A percentile compares a stretch with the other conserved stretches of the same genome.
These are phyloP conservation scores for Ameiurus melas DNA, from an alignment of 2,113 vertebrate genomes.

Conservation along the genomic window DNA sequence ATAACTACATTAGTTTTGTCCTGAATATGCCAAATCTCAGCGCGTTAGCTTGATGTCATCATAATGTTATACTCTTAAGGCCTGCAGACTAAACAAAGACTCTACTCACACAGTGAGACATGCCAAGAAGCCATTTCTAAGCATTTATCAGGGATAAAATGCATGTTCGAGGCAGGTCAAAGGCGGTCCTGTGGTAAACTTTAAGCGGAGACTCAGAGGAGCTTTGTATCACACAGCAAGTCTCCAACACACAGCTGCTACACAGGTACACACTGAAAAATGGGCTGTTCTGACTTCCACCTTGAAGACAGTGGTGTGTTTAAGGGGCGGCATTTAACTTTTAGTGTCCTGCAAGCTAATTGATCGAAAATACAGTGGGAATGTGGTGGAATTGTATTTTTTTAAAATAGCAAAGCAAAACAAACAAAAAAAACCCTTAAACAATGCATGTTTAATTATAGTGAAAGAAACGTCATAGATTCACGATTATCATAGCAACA, in stretches of 20 bases:
- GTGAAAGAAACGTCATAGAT: background rate
- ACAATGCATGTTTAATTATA: background rate
- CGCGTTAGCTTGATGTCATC: background rate
- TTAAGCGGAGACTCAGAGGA: background rate
- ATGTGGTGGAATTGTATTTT: background rate
- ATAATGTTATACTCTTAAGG: background rate
- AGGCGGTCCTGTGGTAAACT: background rate
- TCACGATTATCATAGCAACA: background rate
- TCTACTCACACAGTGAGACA: constrained; percentile 14
- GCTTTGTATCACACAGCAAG: background rate
- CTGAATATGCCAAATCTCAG: background rate
- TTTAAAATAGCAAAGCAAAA: no score
- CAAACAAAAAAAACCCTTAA: background rate
- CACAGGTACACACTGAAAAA: constrained; percentile 49
- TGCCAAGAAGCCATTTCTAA: constrained; percentile 8
- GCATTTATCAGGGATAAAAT: background rate
- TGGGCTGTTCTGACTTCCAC: constrained; percentile 50
- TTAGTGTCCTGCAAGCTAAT: constrained; percentile 59
- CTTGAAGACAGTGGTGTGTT: constrained; percentile 67
- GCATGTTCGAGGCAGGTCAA: background rate
- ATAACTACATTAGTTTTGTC: background rate
- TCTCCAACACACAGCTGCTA: constrained; percentile 27
- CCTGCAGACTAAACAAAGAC: constrained; percentile 26
- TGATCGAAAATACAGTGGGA: constrained; percentile 31
- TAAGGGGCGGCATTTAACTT: constrained; percentile 52